Percentiles rank a stretch among this genome's conserved stretches.
Conservation (phyloP, 2,888 invertebrate genomes). For the Thymelicus acteon region DNA sequence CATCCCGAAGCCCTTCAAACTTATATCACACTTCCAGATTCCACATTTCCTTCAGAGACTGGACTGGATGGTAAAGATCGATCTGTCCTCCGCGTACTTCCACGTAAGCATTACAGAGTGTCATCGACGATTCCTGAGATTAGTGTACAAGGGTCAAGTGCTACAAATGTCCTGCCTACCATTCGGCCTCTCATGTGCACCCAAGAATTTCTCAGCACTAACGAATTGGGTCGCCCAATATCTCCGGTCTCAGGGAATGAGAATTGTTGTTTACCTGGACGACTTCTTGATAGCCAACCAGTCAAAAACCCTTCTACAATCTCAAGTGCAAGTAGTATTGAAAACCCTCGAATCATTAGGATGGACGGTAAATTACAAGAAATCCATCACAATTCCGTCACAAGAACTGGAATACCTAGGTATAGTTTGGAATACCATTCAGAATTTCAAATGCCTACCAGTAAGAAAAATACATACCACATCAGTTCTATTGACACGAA, state of each 20-base stretch:
- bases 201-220: slow-evolving; percentile 44
- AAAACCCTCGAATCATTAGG: slow-evolving; percentile 23
- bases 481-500: not conserved
- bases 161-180: slow-evolving; percentile 48
- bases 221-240: slow-evolving; percentile 48
- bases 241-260: slow-evolving; percentile 34
- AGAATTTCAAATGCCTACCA: slow-evolving; percentile 3
- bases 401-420: slow-evolving; percentile 26
- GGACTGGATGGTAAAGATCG: slow-evolving; percentile 45
- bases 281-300: slow-evolving; percentile 39
- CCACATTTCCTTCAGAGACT: slow-evolving; percentile 41
- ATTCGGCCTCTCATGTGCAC: slow-evolving; percentile 47
- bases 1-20: slow-evolving; percentile 28
- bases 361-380: slow-evolving; percentile 34
- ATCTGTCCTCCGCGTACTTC: slow-evolving; percentile 40
- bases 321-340: slow-evolving; percentile 13
- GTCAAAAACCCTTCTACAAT: slow-evolving; percentile 9
- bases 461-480: not conserved
- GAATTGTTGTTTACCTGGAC: slow-evolving; percentile 39
- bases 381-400: slow-evolving; percentile 22
- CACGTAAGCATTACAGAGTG: slow-evolving; percentile 38
- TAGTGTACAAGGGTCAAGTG: slow-evolving; percentile 43
- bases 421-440: slow-evolving; percentile 4
- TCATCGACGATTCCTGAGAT: slow-evolving; percentile 43
- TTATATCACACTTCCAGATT: slow-evolving; percentile 37